Evolutionary conservation across 2,113 vertebrate species (phyloP).

Genomic region (Oceanodroma tethys): DNA sequence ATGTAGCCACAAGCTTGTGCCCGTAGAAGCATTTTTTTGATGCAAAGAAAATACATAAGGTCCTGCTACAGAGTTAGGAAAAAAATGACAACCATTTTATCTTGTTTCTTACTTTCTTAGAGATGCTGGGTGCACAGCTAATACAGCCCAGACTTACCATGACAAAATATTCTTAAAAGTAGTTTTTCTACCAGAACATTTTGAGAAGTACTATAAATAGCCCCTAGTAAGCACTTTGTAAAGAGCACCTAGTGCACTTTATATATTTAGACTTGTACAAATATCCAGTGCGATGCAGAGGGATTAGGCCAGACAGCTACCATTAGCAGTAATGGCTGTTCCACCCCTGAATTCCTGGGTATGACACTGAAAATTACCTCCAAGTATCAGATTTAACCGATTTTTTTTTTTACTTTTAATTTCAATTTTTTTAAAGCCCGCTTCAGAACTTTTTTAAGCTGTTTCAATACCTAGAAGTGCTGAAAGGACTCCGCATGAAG

Average conservation of each 20-base stretch:
- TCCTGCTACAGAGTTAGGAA: neutral
- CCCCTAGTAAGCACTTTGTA: neutral
- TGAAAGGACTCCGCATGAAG: neutral
- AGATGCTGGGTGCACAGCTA: neutral
- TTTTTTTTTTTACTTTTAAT: neutral
- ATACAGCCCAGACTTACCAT: neutral
- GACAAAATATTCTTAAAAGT: neutral
- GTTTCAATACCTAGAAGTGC: neutral
- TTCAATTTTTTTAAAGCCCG: neutral
- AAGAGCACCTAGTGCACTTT: neutral
- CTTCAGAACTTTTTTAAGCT: neutral
- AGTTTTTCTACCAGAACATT: neutral
- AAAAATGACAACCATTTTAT: neutral
- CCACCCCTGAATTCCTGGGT: neutral
- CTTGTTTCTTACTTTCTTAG: neutral
- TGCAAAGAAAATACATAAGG: neutral
- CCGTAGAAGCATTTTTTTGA: neutral
- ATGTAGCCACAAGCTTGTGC: neutral
- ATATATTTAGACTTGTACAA: neutral
- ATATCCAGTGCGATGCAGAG: neutral
- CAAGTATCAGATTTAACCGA: neutral
- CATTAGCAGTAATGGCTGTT: neutral
- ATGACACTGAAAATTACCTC: slow-evolving; percentile 8
- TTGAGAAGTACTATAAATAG: neutral
- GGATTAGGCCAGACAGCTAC: neutral